These are phyloP conservation scores for Podilymbus podiceps DNA, from an alignment of 2,113 vertebrate genomes.

Conservation along the genomic window DNA sequence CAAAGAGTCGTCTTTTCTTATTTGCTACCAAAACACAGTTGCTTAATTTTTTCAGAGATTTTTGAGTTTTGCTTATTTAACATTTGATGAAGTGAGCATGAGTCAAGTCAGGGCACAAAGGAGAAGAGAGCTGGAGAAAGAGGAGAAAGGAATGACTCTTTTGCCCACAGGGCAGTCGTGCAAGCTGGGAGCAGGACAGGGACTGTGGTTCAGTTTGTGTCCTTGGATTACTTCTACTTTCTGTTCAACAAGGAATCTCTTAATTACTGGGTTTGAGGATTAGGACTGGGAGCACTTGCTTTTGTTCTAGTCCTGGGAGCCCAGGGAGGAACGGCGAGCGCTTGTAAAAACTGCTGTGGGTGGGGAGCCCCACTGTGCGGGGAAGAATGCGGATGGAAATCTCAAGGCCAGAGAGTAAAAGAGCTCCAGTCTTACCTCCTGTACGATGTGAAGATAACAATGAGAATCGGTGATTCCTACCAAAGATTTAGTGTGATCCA, in stretches of 20 bases:
- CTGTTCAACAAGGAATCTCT: background rate
- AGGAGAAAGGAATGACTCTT: background rate
- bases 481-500: background rate
- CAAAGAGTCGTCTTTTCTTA: background rate
- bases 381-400: background rate
- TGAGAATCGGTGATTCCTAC: background rate
- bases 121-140: background rate
- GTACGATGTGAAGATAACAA: background rate
- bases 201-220: background rate
- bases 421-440: background rate
- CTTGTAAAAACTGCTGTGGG: background rate
- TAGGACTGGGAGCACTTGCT: background rate
- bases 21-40: background rate
- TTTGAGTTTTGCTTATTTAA: background rate
- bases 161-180: background rate
- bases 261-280: background rate
- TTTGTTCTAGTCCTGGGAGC: background rate
- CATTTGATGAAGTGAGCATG: background rate
- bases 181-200: background rate
- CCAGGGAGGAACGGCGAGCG: accelerated
- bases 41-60: background rate
- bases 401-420: background rate
- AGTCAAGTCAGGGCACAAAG: background rate
- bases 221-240: background rate
- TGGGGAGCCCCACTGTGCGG: background rate